Percentiles rank a stretch among this genome's conserved stretches.
These are phyloP conservation scores for Ephialtes manifestator DNA, from an alignment of 2,888 invertebrate genomes.

Conservation along the genomic window DNA sequence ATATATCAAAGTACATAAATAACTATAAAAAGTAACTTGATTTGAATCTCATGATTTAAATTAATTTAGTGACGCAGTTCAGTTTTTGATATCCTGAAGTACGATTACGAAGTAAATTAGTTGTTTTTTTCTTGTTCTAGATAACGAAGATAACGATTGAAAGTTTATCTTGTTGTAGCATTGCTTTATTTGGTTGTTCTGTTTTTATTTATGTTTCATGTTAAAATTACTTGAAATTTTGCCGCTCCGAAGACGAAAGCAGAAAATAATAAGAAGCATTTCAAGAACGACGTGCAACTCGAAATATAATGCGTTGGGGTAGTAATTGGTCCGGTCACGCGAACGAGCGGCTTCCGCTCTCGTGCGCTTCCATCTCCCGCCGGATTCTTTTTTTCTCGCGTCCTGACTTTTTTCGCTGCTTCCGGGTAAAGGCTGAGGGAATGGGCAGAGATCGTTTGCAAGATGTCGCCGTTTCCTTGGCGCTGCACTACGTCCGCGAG, in stretches of 20 bases:
- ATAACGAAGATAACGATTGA: no score
- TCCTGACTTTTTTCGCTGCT: slow-evolving; percentile 44
- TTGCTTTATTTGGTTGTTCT: no score
- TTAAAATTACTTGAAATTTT: slow-evolving; percentile 21
- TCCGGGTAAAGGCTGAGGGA: slow-evolving; percentile 53
- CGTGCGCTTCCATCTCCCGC: slow-evolving; percentile 32
- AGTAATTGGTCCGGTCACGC: slow-evolving; percentile 58
- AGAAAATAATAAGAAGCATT: slow-evolving; percentile 24
- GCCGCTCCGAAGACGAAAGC: not conserved
- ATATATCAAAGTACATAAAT: no score
- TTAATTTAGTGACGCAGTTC: no score
- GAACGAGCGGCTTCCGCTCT: slow-evolving; percentile 44
- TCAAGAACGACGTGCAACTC: slow-evolving; percentile 25
- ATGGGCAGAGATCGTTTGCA: slow-evolving; percentile 75
- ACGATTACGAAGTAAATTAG: no score
- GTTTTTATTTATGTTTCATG: not conserved
- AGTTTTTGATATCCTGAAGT: no score
- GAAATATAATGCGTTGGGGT: slow-evolving; percentile 40
- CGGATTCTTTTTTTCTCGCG: slow-evolving; percentile 37
- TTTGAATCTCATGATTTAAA: no score
- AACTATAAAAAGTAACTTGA: no score
- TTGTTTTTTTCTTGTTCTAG: no score
- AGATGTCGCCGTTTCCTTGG: slow-evolving; percentile 78
- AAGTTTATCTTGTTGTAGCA: no score
- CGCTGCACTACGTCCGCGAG: slow-evolving; percentile 63